A percentile compares a stretch with the other conserved stretches of the same genome.
These are phyloP conservation scores for Macrochelys suwanniensis DNA, from an alignment of 2,797 vertebrate species.

Conservation along the genomic window DNA sequence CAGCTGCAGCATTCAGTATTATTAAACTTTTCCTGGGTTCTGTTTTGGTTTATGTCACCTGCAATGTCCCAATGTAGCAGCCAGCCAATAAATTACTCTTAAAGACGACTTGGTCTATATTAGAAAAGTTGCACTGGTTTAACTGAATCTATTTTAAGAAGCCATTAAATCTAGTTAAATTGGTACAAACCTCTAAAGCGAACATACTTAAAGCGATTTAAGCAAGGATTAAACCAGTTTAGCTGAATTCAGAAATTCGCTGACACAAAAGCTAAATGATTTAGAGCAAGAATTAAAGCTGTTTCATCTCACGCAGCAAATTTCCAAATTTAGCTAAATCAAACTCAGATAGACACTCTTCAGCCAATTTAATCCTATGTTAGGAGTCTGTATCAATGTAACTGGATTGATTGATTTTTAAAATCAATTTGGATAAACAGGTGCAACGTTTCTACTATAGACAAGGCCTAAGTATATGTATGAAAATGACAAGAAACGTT, in stretches of 20 bases:
- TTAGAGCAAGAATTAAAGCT: conserved; percentile 59
- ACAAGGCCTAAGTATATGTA: background rate
- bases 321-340: conserved; percentile 45
- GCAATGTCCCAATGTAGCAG: background rate
- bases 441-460: background rate
- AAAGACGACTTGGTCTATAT: background rate
- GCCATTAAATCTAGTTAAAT: background rate
- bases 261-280: background rate
- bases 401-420: background rate
- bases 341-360: conserved; percentile 54
- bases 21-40: background rate
- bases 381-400: background rate
- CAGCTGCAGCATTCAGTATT: background rate
- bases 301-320: conserved; percentile 46
- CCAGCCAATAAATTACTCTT: background rate
- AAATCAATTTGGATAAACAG: background rate
- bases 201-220: background rate
- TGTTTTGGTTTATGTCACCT: background rate
- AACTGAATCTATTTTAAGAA: fast-evolving
- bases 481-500: background rate
- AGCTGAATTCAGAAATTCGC: background rate
- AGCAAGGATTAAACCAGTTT: fast-evolving
- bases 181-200: background rate
- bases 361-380: no score
- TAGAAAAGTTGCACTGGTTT: background rate